Conservation (phyloP, 2,113 vertebrate species). For the Xyliphius kryptos region DNA sequence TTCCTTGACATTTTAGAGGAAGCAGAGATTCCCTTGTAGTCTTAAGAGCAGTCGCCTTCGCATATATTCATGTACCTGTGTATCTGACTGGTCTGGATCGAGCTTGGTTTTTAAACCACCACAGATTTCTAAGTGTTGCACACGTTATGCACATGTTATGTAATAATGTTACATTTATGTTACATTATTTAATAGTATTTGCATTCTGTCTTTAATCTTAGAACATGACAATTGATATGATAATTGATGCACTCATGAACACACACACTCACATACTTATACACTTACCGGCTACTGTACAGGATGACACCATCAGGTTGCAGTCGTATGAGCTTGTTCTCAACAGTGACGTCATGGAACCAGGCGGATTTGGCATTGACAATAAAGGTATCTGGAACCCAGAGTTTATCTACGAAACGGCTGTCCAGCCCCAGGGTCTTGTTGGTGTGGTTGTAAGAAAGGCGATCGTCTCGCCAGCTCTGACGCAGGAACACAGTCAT, state of each 20-base stretch:
- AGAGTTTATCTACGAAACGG: conserved; percentile 95
- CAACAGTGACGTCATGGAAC: conserved; percentile 97
- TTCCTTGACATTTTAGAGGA: no score
- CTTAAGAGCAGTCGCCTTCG: no score
- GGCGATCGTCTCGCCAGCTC: conserved; percentile 88
- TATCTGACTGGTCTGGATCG: no score
- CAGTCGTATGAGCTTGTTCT: conserved; percentile 93
- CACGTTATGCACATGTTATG: no score
- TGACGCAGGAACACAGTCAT: conserved; percentile 95
- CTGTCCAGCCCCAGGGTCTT: conserved; percentile 93
- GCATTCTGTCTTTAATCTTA: no score
- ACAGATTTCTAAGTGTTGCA: no score
- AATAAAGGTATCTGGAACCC: conserved; percentile 95
- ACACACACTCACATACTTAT: conserved; percentile 3
- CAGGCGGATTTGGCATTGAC: conserved; percentile 97
- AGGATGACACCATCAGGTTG: conserved; percentile 94
- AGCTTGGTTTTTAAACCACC: no score
- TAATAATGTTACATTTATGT: no score
- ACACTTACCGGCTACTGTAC: conserved; percentile 84
- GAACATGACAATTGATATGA: no score
- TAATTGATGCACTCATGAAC: neutral
- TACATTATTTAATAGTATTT: no score
- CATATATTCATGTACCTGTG: no score
- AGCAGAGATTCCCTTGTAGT: no score
- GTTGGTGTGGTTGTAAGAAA: conserved; percentile 94